Conservation (phyloP, 2,797 vertebrate genomes). For the Otus scops region DNA sequence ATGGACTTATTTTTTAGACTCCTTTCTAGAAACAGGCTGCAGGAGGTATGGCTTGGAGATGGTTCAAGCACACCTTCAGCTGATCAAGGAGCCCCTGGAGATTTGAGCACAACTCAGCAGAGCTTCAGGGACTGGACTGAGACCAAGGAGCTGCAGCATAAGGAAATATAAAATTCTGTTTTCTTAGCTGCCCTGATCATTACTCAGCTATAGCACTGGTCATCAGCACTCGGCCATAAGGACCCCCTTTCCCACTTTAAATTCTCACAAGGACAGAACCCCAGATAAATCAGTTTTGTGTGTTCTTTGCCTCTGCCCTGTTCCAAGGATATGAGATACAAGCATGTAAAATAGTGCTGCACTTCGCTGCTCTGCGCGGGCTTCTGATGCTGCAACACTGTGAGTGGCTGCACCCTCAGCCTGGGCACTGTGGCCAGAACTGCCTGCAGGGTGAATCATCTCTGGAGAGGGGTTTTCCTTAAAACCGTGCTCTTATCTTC, state of each 20-base stretch:
- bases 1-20: too few species aligned
- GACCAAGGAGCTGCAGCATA: background rate
- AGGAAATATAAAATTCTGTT: background rate
- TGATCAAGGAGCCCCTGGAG: background rate
- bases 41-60: background rate
- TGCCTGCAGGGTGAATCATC: background rate
- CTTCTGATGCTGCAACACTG: background rate
- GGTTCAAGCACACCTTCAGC: background rate
- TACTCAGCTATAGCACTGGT: accelerated
- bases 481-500: background rate
- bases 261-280: background rate
- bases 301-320: background rate
- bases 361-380: accelerated
- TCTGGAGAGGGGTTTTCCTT: background rate
- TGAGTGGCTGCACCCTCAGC: background rate
- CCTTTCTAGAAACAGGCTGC: background rate
- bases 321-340: background rate
- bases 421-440: background rate
- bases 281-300: background rate
- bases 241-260: background rate
- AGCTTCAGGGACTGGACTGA: background rate
- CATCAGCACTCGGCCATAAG: background rate
- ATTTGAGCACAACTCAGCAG: background rate
- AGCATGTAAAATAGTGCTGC: background rate
- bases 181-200: background rate